Evolutionary conservation across 2,113 vertebrate species (phyloP).

Genomic region (Echinops telfairi): DNA sequence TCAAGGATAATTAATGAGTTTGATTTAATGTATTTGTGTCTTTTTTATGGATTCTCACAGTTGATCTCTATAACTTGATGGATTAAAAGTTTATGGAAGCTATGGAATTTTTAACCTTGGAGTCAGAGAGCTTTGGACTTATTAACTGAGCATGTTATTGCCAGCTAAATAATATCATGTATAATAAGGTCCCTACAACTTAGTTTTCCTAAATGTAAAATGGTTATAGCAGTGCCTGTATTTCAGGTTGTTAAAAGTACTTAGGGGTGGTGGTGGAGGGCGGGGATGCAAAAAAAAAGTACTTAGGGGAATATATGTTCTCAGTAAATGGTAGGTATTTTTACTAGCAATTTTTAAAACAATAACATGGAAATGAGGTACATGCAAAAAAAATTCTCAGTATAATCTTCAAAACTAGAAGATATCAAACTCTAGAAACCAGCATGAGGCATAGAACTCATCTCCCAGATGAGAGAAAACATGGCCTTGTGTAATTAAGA

Average conservation of each 20-base stretch:
- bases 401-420: constrained; percentile 15
- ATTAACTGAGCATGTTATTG: background rate
- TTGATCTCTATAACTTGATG: background rate
- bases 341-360: background rate
- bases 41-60: background rate
- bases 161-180: background rate
- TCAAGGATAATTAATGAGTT: background rate
- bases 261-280: no score
- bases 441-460: background rate
- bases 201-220: constrained; percentile 4
- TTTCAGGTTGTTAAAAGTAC: background rate
- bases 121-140: background rate
- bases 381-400: background rate
- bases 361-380: background rate
- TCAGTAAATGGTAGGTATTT: background rate
- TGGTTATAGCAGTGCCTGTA: background rate
- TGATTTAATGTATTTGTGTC: background rate
- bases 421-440: background rate
- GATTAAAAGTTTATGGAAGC: background rate
- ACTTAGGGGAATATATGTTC: background rate
- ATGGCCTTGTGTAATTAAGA: background rate
- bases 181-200: background rate
- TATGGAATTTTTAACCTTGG: background rate
- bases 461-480: background rate
- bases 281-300: no score